phyloP scores from a whole-genome alignment of 2,888 invertebrate genomes.

The Aleiodes testaceus region DNA sequence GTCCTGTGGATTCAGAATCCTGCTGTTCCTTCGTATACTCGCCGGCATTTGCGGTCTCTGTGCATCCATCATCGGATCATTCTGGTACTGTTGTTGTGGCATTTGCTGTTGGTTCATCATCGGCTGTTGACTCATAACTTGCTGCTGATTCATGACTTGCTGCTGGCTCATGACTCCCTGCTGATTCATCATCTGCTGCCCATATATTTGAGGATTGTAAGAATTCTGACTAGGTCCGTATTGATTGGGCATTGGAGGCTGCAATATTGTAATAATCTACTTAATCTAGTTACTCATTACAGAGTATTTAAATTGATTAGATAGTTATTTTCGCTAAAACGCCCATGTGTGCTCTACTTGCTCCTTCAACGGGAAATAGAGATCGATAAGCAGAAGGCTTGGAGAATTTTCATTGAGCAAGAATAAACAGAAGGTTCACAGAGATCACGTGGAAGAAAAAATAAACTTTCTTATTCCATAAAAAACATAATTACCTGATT shows the following conservation, averaged over 20 bases:
- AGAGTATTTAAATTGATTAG: too few relatives aligned
- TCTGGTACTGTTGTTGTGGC: conserved; percentile 60
- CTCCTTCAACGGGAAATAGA: too few relatives aligned
- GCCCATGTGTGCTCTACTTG: too few relatives aligned
- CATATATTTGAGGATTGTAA: conserved; percentile 56
- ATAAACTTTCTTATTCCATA: neutral
- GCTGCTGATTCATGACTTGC: conserved; percentile 59
- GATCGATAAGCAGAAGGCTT: neutral
- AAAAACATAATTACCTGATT: conserved; percentile 58
- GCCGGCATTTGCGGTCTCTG: conserved; percentile 63
- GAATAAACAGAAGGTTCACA: neutral
- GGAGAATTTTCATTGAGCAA: neutral
- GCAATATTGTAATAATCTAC: too few relatives aligned
- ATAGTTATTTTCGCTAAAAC: too few relatives aligned
- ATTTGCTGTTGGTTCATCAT: conserved; percentile 60
- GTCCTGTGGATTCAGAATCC: conserved; percentile 67
- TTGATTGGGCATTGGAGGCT: conserved; percentile 60
- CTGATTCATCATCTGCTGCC: conserved; percentile 53
- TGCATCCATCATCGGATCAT: conserved; percentile 60
- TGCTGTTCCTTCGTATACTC: conserved; percentile 70
- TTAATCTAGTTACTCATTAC: too few relatives aligned
- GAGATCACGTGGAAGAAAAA: neutral
- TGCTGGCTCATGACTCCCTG: conserved; percentile 57
- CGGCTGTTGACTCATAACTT: conserved; percentile 36
- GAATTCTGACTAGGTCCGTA: conserved; percentile 65